Base-by-base conservation (phyloP, 2,113 vertebrate species). In the Toxotes jaculatrix region DNA sequence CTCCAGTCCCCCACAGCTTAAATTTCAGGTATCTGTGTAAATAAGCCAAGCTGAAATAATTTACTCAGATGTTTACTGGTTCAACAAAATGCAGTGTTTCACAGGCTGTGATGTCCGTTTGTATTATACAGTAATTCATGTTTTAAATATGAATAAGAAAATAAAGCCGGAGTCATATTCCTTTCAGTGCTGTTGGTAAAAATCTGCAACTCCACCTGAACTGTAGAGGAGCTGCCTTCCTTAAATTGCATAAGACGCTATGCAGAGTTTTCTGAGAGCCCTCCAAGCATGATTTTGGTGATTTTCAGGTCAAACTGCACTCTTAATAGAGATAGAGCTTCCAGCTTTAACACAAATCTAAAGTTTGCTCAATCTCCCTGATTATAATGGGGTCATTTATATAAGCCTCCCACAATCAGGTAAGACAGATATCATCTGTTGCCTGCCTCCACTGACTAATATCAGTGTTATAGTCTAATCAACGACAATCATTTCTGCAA, bases 221-320 rank as follows among this genome's bases (percentile, higher is more conserved):
- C 86, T 79, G 53, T 23, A 61, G 74, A 69, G 32, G 56, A 74
- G 38, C 74, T 77, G 40, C 76, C 73, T 64, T 83, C 27, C 47
- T 80, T 78, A 82, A 83, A 84, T 82, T 78, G 21, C 79, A 59
- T 42, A 31, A 77, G 45, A 56, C 60, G 60, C 67, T 65, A 74
- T 70, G 47, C 61, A 62, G 45, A 60, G 42, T 74, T 77, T 72
- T 66, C 49, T 75, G 76, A 89, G 84, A 84, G 86, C 79, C 65
- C 87, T 89, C 79, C 82, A 81, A 77, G 65, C 69, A 60, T 73
- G 83, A 89, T 85, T 87, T 85, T 85, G 80, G 73, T 88, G 92
- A 88, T 84, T 89, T 90, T 78, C 83, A 77, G 86, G 87, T 86
- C 88, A 89, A 84, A 82, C 79, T 64, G 59, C 79, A 71, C 88